Evolutionary conservation across 2,888 invertebrate species (phyloP).

Genomic region (Agriotes lineatus): DNA sequence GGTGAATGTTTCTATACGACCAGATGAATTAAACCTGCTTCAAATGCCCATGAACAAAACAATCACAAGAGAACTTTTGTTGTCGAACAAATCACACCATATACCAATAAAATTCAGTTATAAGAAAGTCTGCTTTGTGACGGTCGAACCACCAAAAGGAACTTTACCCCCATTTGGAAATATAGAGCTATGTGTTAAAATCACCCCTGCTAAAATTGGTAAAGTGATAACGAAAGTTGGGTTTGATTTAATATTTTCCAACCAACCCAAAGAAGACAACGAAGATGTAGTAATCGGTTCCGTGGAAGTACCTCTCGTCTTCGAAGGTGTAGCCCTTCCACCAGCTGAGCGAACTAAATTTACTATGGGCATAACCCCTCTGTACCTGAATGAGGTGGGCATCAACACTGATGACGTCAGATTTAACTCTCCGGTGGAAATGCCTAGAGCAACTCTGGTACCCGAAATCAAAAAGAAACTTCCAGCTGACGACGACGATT

Average conservation of each 20-base stretch:
- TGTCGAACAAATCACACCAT: conserved; percentile 66
- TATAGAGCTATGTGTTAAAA: conserved; percentile 54
- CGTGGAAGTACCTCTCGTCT: conserved; percentile 41
- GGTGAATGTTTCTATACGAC: conserved; percentile 66
- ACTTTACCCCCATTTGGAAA: conserved; percentile 63
- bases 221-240: conserved; percentile 44
- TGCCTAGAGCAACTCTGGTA: conserved; percentile 53
- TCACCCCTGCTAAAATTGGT: conserved; percentile 54
- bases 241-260: conserved; percentile 53
- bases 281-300: conserved; percentile 45
- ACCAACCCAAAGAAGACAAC: conserved; percentile 37
- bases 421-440: conserved; percentile 54
- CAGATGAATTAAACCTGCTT: conserved; percentile 67
- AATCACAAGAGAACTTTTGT: conserved; percentile 62
- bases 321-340: conserved; percentile 32
- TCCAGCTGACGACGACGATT: conserved; percentile 46
- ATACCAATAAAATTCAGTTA: conserved; percentile 65
- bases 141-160: conserved; percentile 64
- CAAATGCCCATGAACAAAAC: conserved; percentile 64
- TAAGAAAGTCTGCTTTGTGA: conserved; percentile 63
- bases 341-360: conserved; percentile 53
- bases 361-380: conserved; percentile 60
- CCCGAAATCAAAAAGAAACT: conserved; percentile 42
- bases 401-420: conserved; percentile 56
- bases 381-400: conserved; percentile 60